Conservation (phyloP, 2,113 vertebrate genomes). For the Menura novaehollandiae region DNA sequence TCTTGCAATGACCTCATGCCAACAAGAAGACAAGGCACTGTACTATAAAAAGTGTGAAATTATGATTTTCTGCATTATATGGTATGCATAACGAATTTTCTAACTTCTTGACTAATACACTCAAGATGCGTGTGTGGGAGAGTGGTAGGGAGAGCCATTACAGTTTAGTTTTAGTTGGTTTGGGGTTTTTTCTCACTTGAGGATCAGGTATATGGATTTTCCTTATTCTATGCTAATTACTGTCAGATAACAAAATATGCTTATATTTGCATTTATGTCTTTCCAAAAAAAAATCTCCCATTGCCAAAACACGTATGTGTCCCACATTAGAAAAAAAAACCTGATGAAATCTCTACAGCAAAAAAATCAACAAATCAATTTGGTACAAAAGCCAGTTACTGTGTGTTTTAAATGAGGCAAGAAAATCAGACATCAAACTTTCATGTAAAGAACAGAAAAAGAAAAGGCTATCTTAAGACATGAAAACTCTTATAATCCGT, state of each 20-base stretch:
- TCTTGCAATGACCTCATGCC: background rate
- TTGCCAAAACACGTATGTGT: background rate
- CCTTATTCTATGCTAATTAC: background rate
- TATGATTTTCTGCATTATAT: background rate
- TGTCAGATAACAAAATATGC: background rate
- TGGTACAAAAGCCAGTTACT: background rate
- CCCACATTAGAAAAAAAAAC: background rate
- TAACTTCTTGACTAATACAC: background rate
- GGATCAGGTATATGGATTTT: background rate
- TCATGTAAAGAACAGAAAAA: background rate
- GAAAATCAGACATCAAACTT: background rate
- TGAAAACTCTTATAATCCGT: background rate
- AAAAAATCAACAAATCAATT: background rate
- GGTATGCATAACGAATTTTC: background rate
- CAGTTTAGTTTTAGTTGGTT: background rate
- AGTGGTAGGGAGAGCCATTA: background rate
- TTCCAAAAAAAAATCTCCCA: background rate
- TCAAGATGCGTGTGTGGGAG: background rate
- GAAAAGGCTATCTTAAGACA: rapidly evolving
- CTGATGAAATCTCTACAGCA: background rate
- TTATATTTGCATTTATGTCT: background rate
- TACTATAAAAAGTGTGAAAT: background rate
- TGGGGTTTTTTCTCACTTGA: background rate
- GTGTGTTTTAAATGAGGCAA: rapidly evolving
- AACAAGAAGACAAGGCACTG: background rate